Base-by-base conservation (phyloP, 2,797 vertebrate genomes). In the Danionella dracula region DNA sequence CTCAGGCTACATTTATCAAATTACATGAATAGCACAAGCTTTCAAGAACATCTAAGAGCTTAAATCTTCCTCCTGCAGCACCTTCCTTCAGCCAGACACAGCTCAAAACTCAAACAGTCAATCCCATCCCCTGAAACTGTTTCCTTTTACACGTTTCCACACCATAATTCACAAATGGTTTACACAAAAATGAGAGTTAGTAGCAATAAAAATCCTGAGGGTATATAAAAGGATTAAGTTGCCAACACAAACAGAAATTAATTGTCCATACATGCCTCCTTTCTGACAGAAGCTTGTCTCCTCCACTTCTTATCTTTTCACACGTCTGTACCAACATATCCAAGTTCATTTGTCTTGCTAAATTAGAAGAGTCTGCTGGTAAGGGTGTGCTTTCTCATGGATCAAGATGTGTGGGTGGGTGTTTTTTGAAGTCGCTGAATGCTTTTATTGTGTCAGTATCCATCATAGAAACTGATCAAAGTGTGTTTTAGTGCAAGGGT, bases 221-320 rank as follows among this genome's bases (percentile, higher is more conserved):
- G 48, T 61, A 56, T 62, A 19, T 51, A 58, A 56, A 8, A 9
- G 38, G 50, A 71, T 76, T 56, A 71, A 66, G 55, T 74, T 74
- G 70, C 69, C 67, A 72, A 60, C 46, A 65, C 50, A 63, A 72
- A 51, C 49, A 70, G 15, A 67, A 32, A 74, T 70, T 51, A 19
- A 69, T 66, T 59, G 45, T 50, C 48, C 31, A 35, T 35, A 35
- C 41, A 38, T 38, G 19, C n/a, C 50, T 54, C 29, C 57, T 29
- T 50, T 37, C 13, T 31, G 17, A 56, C 6, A 16, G 17, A 16
- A 57, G 56, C 35, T 40, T 15, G 21, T 50, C 54, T 57, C 38
- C 41, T 19, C 51, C 21, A 53, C 29, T 20, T 19, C 68, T 58
- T 35, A 49, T 37, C 50, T 55, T 19, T 11, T 31, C 55, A 46